These are phyloP conservation scores for Hiodon alosoides DNA, from an alignment of 2,113 vertebrate species.

Conservation along the genomic window DNA sequence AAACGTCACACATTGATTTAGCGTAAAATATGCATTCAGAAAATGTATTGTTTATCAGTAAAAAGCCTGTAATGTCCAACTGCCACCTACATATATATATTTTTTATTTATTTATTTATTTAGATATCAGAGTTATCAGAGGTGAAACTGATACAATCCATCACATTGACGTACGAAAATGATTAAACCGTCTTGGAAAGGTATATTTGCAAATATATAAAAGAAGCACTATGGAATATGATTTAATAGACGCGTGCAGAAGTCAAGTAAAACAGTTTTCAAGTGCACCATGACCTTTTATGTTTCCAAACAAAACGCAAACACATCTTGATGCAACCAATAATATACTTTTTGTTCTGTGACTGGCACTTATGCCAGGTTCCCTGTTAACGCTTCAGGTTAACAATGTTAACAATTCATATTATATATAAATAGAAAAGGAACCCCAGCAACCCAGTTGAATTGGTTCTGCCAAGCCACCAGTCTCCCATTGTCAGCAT, in stretches of 20 bases:
- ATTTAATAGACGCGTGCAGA: conserved; percentile 48
- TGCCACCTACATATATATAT: neutral
- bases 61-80: conserved; percentile 37
- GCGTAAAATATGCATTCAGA: conserved; percentile 56
- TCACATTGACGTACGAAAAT: conserved; percentile 59
- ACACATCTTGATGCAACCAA: no score
- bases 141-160: conserved; percentile 62
- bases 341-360: no score
- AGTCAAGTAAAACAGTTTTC: conserved; percentile 25
- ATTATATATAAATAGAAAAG: no score
- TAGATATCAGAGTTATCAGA: conserved; percentile 49
- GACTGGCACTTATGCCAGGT: no score
- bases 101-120: conserved; percentile 7
- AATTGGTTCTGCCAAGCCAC: no score
- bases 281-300: no score
- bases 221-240: conserved; percentile 45
- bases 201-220: conserved; percentile 52
- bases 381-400: no score
- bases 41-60: conserved; percentile 56
- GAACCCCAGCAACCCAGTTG: no score
- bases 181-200: conserved; percentile 54
- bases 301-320: no score
- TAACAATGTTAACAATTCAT: no score
- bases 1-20: conserved; percentile 51
- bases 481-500: no score